phyloP scores from a whole-genome alignment of 2,113 vertebrate species.

The Serilophus lunatus region DNA sequence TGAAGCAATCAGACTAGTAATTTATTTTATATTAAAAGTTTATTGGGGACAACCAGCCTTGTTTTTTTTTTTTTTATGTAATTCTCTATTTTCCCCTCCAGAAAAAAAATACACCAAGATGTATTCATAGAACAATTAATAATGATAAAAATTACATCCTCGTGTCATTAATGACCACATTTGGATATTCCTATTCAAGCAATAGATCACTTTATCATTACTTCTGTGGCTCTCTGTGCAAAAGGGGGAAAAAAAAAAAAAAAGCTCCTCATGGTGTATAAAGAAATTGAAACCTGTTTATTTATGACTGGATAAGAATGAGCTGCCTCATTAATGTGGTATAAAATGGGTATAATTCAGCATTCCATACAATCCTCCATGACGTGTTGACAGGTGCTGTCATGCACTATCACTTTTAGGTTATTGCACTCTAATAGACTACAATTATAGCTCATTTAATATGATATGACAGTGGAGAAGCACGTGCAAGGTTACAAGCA shows the following conservation, averaged over 20 bases:
- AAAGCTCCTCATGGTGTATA: not conserved
- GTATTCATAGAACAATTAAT: not conserved
- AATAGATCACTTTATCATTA: not conserved
- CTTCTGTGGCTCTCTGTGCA: not conserved
- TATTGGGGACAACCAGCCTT: not conserved
- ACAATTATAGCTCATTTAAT: conserved; percentile 67
- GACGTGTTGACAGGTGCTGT: conserved; percentile 68
- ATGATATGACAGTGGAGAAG: conserved; percentile 63
- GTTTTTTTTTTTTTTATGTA: not conserved
- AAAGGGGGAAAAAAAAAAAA: not conserved
- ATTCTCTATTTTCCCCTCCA: not conserved
- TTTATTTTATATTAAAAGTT: conserved; percentile 7
- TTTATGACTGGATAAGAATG: conserved; percentile 56
- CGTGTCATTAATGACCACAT: not conserved
- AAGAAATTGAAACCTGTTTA: conserved; percentile 59
- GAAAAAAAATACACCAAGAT: not conserved
- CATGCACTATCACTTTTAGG: conserved; percentile 68
- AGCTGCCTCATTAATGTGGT: conserved; percentile 62
- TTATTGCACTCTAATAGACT: conserved; percentile 63
- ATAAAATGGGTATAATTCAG: conserved; percentile 62
- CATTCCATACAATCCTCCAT: conserved; percentile 55
- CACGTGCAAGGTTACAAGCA: conserved; percentile 33
- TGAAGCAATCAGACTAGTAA: not conserved
- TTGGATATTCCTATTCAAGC: not conserved
- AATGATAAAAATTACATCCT: not conserved